phyloP scores from a whole-genome alignment of 2,797 vertebrate genomes.

The Sciurus carolinensis region DNA sequence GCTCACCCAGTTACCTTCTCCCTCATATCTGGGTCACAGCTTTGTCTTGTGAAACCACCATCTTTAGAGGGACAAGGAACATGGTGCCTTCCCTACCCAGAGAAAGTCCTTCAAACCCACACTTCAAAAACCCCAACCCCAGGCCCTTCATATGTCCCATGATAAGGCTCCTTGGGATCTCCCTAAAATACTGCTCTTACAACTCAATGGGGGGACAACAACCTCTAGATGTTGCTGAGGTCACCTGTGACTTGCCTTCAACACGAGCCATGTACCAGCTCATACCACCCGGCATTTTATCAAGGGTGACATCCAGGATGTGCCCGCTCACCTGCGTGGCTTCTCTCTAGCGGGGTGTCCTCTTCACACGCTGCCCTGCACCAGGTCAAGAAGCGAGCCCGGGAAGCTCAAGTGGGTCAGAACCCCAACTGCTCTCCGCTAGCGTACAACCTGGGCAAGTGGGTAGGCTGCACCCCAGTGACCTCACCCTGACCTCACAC shows the following conservation, averaged over 20 bases:
- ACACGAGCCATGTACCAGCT: rapidly evolving
- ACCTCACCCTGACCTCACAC: neutral
- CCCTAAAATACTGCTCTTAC: neutral
- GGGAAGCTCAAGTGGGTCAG: neutral
- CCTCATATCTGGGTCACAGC: neutral
- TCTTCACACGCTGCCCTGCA: too few species aligned
- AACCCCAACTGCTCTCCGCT: too few species aligned
- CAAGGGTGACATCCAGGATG: rapidly evolving
- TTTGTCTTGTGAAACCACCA: neutral
- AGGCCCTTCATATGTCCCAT: neutral
- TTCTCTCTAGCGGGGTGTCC: rapidly evolving
- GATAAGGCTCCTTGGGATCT: neutral
- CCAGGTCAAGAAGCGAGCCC: neutral
- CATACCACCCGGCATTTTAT: neutral
- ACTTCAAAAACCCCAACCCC: neutral
- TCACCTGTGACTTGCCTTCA: neutral
- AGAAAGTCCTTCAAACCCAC: neutral
- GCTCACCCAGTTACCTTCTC: neutral
- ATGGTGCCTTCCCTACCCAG: neutral
- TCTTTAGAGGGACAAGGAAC: neutral
- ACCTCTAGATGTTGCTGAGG: neutral
- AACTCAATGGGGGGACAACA: neutral
- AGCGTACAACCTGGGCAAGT: neutral
- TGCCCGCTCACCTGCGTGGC: rapidly evolving
- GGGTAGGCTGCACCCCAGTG: neutral